Base-by-base conservation (phyloP, 2,113 vertebrate genomes). In the Dendropsophus ebraccatus region DNA sequence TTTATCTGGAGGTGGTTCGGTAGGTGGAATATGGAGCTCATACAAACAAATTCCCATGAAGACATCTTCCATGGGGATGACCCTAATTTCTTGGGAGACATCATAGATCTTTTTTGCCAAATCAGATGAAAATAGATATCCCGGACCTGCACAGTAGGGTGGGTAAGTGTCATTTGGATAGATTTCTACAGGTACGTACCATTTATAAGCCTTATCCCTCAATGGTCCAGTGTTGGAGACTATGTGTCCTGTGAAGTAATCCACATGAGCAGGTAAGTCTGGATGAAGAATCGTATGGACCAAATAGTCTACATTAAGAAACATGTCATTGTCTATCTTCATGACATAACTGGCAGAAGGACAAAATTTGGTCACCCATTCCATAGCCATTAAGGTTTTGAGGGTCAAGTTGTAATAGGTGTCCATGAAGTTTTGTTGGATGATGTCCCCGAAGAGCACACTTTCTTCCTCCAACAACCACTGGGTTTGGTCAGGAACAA, bases 361-460 rank as follows among this genome's bases (percentile, higher is more conserved):
- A 58, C 87, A 91, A 21, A 87, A 88, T 5, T 73, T 79, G 0
- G 52, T 45, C 54, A 89, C 41, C 86, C 70, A 82, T 21, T 73
- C 89, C 35, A 84, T 82, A 19, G 49, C 84, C 81, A 88, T 90
- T 25, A 89, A 1, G 35, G 87, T 86, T 70, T 82, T 82, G 23
- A 82, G 6, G n/a, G 89, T 87, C 19, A 88, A 5, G 41, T 89
- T 89, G 10, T 70, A 58, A 21, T 87, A 90, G 2, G 88, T 69
- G 30, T 89, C 87, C 19, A 89, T 17, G 78, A 91, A 89, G 56
- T 84, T 74, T 76, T 89, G 81, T 0, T 91, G 90, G 87, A 88
- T 81, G 4, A 87, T 87, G 0, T 80, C 76, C 0, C 16, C 78
- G 8, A 83, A 30, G 0, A 75, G 16, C 41, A 41, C 0, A 0